phyloP scores from a whole-genome alignment of 2,888 invertebrate species.

The Tachina fera region DNA sequence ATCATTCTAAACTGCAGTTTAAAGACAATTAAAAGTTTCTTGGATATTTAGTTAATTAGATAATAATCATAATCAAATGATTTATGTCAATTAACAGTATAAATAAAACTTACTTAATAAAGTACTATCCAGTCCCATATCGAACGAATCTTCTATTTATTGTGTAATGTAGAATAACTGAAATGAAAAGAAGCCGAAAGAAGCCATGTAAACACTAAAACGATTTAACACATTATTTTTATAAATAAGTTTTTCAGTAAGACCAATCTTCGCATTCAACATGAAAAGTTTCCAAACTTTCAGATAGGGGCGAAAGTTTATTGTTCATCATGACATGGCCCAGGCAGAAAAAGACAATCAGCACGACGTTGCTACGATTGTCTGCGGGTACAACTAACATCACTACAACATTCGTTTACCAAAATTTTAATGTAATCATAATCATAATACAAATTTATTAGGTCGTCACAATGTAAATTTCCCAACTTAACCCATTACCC shows the following conservation, averaged over 20 bases:
- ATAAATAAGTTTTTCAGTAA: slow-evolving; percentile 75
- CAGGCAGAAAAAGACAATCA: too few species aligned
- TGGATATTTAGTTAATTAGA: background rate
- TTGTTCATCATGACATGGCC: slow-evolving; percentile 77
- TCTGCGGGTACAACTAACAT: too few species aligned
- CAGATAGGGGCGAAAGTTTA: slow-evolving; percentile 81
- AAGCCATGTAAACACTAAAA: background rate
- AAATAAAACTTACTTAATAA: too few species aligned
- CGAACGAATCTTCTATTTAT: background rate
- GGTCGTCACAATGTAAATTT: too few species aligned
- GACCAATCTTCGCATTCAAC: slow-evolving; percentile 80
- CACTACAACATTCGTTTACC: too few species aligned
- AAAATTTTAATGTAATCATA: too few species aligned
- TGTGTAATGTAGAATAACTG: background rate
- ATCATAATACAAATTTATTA: too few species aligned
- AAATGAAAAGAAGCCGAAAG: background rate
- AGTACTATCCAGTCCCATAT: too few species aligned
- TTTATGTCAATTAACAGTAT: too few species aligned
- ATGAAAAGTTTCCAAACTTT: slow-evolving; percentile 74
- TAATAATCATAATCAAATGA: too few species aligned
- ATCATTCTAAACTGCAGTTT: background rate
- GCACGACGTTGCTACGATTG: too few species aligned
- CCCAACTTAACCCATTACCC: too few species aligned
- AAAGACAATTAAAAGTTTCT: background rate
- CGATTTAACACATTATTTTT: background rate